Percentiles rank a stretch among this genome's conserved stretches.
These are phyloP conservation scores for Troilus luridus DNA, from an alignment of 2,888 invertebrate species.

Conservation along the genomic window DNA sequence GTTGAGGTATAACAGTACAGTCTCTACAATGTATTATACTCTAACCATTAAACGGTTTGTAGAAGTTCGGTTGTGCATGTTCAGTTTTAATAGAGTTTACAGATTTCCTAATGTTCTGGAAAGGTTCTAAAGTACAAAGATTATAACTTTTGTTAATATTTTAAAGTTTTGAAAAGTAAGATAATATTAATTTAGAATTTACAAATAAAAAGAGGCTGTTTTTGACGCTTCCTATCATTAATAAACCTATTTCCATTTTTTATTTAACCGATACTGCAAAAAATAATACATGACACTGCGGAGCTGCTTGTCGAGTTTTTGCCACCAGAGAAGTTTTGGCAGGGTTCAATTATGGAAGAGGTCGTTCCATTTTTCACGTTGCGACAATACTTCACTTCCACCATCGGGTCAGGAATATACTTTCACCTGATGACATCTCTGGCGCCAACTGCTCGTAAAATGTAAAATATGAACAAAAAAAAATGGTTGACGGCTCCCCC, in stretches of 20 bases:
- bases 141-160: too few species aligned
- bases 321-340: neutral
- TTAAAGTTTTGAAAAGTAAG: too few species aligned
- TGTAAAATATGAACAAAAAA: neutral
- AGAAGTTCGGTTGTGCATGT: too few species aligned
- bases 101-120: too few species aligned
- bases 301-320: neutral
- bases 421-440: neutral
- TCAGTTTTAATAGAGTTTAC: too few species aligned
- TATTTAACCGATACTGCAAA: neutral
- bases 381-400: neutral
- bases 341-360: neutral
- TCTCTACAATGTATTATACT: too few species aligned
- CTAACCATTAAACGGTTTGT: too few species aligned
- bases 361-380: neutral
- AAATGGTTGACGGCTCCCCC: neutral
- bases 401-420: neutral
- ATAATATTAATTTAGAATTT: too few species aligned
- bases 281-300: neutral
- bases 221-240: too few species aligned
- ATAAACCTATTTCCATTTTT: neutral
- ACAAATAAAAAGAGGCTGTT: too few species aligned
- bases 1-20: too few species aligned
- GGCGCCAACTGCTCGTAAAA: neutral
- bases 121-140: too few species aligned